phyloP scores from a whole-genome alignment of 2,888 invertebrate genomes.

The Brenthis ino region DNA sequence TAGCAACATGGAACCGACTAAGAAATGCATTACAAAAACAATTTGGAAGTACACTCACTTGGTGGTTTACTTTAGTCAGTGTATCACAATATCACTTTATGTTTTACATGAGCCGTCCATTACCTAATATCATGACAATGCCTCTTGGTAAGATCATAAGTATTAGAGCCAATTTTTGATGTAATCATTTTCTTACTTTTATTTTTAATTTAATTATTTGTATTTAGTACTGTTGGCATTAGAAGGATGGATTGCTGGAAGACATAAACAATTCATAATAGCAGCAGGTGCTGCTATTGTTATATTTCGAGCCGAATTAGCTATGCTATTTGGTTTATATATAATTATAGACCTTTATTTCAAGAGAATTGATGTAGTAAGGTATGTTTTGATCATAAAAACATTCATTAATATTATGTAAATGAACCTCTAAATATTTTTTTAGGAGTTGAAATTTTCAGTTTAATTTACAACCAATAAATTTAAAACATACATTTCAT shows the following conservation, averaged over 20 bases:
- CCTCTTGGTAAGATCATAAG: conserved; percentile 88
- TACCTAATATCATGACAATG: conserved; percentile 97
- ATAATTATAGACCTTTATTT: conserved; percentile 90
- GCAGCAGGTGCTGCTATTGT: conserved; percentile 93
- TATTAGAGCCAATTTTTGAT: conserved; percentile 19
- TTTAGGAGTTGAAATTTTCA: no score
- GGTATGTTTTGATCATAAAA: conserved; percentile 49
- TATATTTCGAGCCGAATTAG: conserved; percentile 95
- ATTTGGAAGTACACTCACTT: conserved; percentile 89
- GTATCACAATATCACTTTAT: conserved; percentile 98
- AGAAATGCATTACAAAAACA: conserved; percentile 87
- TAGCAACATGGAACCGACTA: conserved; percentile 88
- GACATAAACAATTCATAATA: conserved; percentile 88
- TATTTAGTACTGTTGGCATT: conserved; percentile 90
- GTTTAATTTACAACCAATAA: no score
- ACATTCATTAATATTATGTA: no score
- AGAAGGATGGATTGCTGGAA: conserved; percentile 91
- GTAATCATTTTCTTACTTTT: background rate
- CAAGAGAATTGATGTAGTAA: conserved; percentile 81
- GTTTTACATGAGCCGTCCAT: conserved; percentile 96
- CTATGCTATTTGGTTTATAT: conserved; percentile 92
- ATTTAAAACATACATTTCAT: no score
- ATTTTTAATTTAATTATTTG: background rate
- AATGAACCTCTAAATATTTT: no score
- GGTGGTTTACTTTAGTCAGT: conserved; percentile 92